Percentiles rank a stretch among this genome's conserved stretches.
Conservation (phyloP, 2,113 vertebrate genomes). For the Ceyx melanurus region DNA sequence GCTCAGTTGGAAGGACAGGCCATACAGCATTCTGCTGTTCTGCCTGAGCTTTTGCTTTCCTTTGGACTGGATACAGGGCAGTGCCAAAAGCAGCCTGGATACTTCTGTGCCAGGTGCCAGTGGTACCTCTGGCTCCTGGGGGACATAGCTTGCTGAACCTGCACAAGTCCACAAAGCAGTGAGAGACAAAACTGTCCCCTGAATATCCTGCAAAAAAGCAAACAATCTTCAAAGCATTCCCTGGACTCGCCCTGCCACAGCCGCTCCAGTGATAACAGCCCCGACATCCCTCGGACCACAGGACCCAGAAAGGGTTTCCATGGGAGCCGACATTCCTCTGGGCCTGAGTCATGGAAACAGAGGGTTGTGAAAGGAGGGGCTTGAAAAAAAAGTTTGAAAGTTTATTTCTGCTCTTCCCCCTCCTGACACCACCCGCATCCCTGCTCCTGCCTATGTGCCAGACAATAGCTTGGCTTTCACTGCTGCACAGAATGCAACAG, state of each 20-base stretch:
- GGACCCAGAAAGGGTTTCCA: conserved; percentile 78
- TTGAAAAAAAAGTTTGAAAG: conserved; percentile 72
- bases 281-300: conserved; percentile 40
- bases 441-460: conserved; percentile 89
- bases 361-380: conserved; percentile 68
- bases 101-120: background rate
- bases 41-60: background rate
- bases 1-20: background rate
- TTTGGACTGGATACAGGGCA: background rate
- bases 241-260: background rate
- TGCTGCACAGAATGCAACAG: background rate
- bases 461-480: conserved; percentile 75
- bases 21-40: background rate
- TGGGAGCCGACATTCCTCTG: conserved; percentile 89
- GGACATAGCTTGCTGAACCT: background rate
- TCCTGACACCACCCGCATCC: conserved; percentile 32
- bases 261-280: conserved; percentile 47
- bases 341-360: conserved; percentile 79
- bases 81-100: background rate
- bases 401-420: conserved; percentile 65
- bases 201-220: background rate
- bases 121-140: background rate
- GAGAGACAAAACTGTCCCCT: background rate
- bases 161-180: background rate
- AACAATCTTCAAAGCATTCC: conserved; percentile 35